phyloP scores from a whole-genome alignment of 2,113 vertebrate genomes.

The Prunella himalayana region DNA sequence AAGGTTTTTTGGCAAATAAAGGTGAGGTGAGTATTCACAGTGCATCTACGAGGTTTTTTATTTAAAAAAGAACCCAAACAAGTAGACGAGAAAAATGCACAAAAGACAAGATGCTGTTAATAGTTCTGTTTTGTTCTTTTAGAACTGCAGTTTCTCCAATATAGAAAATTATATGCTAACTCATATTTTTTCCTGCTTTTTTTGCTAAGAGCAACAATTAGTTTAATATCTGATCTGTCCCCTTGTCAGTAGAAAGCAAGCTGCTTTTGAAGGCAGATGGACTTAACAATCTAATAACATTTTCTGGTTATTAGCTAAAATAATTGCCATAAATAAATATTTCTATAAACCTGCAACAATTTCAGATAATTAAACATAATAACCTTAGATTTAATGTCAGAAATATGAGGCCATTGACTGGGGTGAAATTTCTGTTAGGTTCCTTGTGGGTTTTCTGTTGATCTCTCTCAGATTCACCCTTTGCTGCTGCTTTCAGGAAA shows the following conservation, averaged over 20 bases:
- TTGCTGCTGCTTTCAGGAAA: not conserved
- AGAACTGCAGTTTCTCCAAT: not conserved
- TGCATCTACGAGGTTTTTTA: not conserved
- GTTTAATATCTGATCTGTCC: not conserved
- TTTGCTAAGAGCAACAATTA: not conserved
- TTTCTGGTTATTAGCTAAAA: not conserved
- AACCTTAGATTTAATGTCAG: not conserved
- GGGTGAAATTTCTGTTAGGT: not conserved
- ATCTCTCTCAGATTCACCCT: not conserved
- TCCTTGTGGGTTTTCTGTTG: not conserved
- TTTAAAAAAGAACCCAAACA: not conserved
- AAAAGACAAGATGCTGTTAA: not conserved
- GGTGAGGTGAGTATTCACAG: not conserved
- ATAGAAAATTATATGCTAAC: not conserved
- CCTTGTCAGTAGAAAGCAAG: not conserved
- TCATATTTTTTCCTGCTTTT: not conserved
- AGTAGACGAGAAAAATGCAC: not conserved
- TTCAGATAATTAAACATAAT: not conserved
- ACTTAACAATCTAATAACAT: not conserved
- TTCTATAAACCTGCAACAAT: not conserved
- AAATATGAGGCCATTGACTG: not conserved
- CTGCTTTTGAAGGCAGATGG: not conserved
- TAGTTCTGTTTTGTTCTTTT: not conserved
- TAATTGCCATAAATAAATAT: not conserved
- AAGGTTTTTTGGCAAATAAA: not conserved